Percentiles rank a stretch among this genome's conserved stretches.
Evolutionary conservation across 2,888 invertebrate species (phyloP).

Genomic region (Rapana venosa): DNA sequence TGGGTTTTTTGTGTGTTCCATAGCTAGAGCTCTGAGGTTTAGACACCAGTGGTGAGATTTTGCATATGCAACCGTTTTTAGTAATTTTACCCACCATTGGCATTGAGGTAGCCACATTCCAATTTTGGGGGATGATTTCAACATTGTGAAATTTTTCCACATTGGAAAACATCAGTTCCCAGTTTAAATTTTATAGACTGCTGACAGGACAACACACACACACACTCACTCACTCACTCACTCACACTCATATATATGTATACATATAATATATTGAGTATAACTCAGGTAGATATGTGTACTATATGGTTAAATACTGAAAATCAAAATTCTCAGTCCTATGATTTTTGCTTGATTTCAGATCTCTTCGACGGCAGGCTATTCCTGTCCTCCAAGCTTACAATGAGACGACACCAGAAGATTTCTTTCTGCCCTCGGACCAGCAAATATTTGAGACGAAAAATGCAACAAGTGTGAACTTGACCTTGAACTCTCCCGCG

Average conservation of each 20-base stretch:
- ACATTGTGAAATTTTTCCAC: too few relatives aligned
- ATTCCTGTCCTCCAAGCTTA: constrained; percentile 91
- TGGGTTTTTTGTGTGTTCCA: too few relatives aligned
- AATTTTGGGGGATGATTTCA: too few relatives aligned
- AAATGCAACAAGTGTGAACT: constrained; percentile 79
- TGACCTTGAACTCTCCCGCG: constrained; percentile 20
- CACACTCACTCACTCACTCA: not conserved
- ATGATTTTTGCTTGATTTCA: constrained; percentile 74
- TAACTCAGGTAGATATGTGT: not conserved
- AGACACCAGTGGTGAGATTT: too few relatives aligned
- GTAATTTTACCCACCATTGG: too few relatives aligned
- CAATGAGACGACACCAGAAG: constrained; percentile 86
- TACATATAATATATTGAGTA: not conserved
- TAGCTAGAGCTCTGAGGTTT: too few relatives aligned
- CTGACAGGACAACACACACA: too few relatives aligned
- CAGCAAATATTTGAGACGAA: constrained; percentile 77
- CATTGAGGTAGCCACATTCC: too few relatives aligned
- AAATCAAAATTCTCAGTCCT: not conserved
- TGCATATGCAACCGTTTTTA: too few relatives aligned
- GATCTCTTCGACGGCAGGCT: constrained; percentile 88
- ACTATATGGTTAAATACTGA: not conserved
- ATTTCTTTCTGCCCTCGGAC: constrained; percentile 75
- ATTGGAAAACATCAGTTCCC: too few relatives aligned
- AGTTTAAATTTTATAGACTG: too few relatives aligned
- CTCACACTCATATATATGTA: not conserved